Evolutionary conservation across 2,113 vertebrate genomes (phyloP), one percentile per base, ranked within the genome.

Genomic region (Gopherus evgoodei): DNA sequence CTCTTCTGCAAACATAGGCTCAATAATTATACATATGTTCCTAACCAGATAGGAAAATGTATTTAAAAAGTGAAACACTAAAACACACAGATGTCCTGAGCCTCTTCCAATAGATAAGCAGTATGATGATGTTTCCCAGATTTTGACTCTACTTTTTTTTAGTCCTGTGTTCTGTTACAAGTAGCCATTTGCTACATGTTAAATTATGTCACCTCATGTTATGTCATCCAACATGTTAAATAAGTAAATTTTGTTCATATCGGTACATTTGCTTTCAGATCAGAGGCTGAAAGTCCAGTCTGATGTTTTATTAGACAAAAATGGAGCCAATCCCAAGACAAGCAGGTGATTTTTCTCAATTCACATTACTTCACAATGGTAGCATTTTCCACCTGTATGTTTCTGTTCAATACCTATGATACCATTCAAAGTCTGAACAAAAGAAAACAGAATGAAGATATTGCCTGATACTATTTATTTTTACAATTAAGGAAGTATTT

Each of bases 341-440:
- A 92, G 79, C 93, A 96, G 96, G 97, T 96, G 94, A 90, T 87
- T 92, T 92, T 95, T 91, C 72, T 95, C 81, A 90, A 75, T 25
- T 79, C 84, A 47, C 89, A 92, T 65, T 82, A 79, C 87, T 94
- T 95, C 75, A 59, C 0, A 0, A 57, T 83, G 88, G 92, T 92
- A 52, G 31, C 4, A 17, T 31, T 96, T 88, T 90, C 86, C 83
- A 89, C 80, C 83, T 53, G n/a, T 2, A 14, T 50, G 1, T 42
- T 62, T 82, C 56, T 93, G 78, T 83, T 89, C 95, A 65, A 65
- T 94, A 25, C 72, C 89, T 91, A 65, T 0, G 9, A 95, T 4
- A 87, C 52, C 0, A 0, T 88, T 91, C 90, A 81, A 93, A 93
- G 59, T 47, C 5, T 94, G 62, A 96, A 95, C 85, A 81, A 84